These are phyloP conservation scores for Drosophila limbata DNA, from an alignment of 2,888 invertebrate genomes.

Conservation along the genomic window DNA sequence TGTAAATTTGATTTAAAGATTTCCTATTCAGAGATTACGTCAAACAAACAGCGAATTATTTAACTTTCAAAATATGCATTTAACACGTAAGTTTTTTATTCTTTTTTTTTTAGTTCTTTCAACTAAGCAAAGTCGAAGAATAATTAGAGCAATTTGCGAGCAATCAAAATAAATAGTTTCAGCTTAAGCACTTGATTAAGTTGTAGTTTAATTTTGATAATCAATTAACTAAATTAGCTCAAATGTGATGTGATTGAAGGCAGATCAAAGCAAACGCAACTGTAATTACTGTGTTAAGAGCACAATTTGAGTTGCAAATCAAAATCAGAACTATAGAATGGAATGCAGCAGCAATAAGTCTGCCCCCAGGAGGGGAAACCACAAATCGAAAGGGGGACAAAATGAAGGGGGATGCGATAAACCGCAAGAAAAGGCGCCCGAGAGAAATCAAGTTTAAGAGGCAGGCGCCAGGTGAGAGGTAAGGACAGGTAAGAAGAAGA, in stretches of 20 bases:
- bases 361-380: constrained; percentile 20
- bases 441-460: constrained; percentile 13
- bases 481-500: background rate
- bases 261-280: constrained; percentile 16
- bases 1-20: background rate
- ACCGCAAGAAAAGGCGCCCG: constrained; percentile 31
- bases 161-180: constrained; percentile 19
- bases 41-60: background rate
- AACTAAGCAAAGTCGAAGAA: background rate
- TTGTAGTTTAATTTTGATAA: constrained; percentile 8
- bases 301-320: constrained; percentile 59
- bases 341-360: constrained; percentile 44
- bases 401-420: background rate
- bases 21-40: background rate
- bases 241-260: constrained; percentile 22
- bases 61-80: constrained; percentile 1
- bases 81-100: background rate
- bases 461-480: constrained; percentile 33
- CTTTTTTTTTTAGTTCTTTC: background rate
- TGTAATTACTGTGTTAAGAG: constrained; percentile 31
- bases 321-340: constrained; percentile 39
- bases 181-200: constrained; percentile 1
- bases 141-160: background rate
- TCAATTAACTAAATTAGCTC: constrained; percentile 30
- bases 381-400: no score